Evolutionary conservation across 2,888 invertebrate species (phyloP).

Genomic region (Drosophila limbata): DNA sequence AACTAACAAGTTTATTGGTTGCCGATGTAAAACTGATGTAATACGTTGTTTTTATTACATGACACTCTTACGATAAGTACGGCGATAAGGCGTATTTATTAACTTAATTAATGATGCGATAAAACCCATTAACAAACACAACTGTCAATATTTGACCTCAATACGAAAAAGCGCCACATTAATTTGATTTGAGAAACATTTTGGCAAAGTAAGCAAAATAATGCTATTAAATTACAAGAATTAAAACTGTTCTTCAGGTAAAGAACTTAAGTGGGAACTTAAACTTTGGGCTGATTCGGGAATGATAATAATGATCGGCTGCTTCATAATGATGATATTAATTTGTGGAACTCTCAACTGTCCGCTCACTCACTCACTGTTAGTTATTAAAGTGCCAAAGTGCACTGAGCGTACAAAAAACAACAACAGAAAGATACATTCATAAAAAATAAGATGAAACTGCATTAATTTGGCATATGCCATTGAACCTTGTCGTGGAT

Average conservation of each 20-base stretch:
- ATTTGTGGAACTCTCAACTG: constrained; percentile 9
- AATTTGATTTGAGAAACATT: constrained; percentile 64
- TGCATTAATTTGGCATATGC: constrained; percentile 57
- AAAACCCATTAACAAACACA: constrained; percentile 53
- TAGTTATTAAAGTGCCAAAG: constrained; percentile 58
- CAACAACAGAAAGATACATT: constrained; percentile 7
- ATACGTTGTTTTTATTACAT: constrained; percentile 72
- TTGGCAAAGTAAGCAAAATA: constrained; percentile 26
- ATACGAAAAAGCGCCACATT: constrained; percentile 47
- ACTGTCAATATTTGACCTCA: constrained; percentile 70
- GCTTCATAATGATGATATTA: not conserved
- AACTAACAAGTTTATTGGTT: constrained; percentile 4
- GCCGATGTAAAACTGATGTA: constrained; percentile 63
- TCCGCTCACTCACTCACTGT: constrained; percentile 16
- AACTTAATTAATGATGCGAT: constrained; percentile 58
- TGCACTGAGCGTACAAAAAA: constrained; percentile 56
- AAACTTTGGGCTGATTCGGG: constrained; percentile 1
- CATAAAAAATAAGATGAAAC: constrained; percentile 21
- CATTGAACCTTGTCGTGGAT: constrained; percentile 57
- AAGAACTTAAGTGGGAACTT: constrained; percentile 15
- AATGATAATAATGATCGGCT: constrained; percentile 15
- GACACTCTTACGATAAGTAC: not conserved
- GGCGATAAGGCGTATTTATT: constrained; percentile 67
- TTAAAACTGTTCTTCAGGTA: not conserved
- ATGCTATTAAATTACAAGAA: constrained; percentile 33